Evolutionary conservation across 1,140 invertebrate genomes (phyloP), one percentile per base, ranked within the genome.

Genomic region (Papilio glaucus): DNA sequence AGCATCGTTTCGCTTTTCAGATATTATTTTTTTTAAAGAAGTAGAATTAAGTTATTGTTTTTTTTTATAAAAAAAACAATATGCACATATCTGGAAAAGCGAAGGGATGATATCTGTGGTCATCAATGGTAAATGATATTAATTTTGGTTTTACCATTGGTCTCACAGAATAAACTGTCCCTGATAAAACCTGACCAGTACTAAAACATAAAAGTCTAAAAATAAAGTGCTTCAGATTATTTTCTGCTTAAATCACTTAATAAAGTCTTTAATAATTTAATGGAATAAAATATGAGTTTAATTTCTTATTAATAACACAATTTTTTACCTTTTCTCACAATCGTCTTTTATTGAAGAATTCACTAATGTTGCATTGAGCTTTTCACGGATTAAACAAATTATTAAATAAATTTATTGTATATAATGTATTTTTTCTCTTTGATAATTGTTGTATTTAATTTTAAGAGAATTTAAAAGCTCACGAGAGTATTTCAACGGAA

Each of bases 171-270:
- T 75, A 83, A 82, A 85, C 70, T 73, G 86, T 90, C 85, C 90
- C 89, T 77, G 87, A 88, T 88, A 84, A 91, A 90, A 85, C 89
- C 85, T 77, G 82, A 84, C 87, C 90, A 90, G 88, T 90, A 77
- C 73, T 80, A 76, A 77, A 79, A 81, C 70, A 74, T 60, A 75
- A 76, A 77, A 79, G 80, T 80, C 38, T 70, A 74, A 79, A 83
- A 76, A 78, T 83, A 86, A 84, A 82, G 72, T 37, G 72, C 72
- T 80, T 37, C 37, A 57, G 29, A 68, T 69, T 69, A 65, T 71
- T 73, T 76, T 49, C 71, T 53, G 75, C 79, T 84, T 82, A 45
- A 71, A 72, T 73, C 69, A 79, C 74, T 72, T 29, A 72, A 77
- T 79, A 67, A 76, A 79, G 74, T 76, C 24, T 26, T 72, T 71